Evolutionary conservation across 2,888 invertebrate species (phyloP).

Genomic region (Tenthredo mesomela): DNA sequence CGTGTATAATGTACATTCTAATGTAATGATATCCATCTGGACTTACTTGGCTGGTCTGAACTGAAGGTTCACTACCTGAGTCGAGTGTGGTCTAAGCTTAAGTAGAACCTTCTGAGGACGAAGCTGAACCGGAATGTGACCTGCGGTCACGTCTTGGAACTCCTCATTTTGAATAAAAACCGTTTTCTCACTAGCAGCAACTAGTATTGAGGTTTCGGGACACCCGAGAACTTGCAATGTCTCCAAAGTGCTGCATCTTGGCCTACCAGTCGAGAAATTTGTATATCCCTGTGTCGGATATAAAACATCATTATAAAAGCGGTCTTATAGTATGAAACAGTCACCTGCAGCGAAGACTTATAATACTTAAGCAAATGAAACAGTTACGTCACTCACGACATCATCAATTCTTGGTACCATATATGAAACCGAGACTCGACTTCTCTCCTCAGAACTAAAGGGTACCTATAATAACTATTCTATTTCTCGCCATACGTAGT

Average conservation of each 20-base stretch:
- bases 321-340: neutral
- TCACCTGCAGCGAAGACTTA: neutral
- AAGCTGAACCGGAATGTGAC: constrained; percentile 82
- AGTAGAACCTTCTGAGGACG: constrained; percentile 83
- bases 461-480: neutral
- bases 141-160: constrained; percentile 79
- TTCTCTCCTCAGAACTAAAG: neutral
- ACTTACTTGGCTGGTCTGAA: constrained; percentile 84
- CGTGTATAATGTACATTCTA: neutral
- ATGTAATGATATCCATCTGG: neutral
- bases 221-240: constrained; percentile 65
- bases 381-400: neutral
- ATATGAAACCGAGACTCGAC: neutral
- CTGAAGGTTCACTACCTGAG: constrained; percentile 82
- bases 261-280: constrained; percentile 64
- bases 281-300: constrained; percentile 59
- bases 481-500: neutral
- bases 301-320: neutral
- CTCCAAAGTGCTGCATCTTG: constrained; percentile 65
- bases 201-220: constrained; percentile 59
- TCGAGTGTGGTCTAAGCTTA: constrained; percentile 82
- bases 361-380: neutral
- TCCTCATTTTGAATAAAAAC: constrained; percentile 70
- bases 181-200: constrained; percentile 55
- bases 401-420: neutral